These are phyloP conservation scores for Microtus richardsoni DNA, from an alignment of 2,113 vertebrate genomes.

Conservation along the genomic window DNA sequence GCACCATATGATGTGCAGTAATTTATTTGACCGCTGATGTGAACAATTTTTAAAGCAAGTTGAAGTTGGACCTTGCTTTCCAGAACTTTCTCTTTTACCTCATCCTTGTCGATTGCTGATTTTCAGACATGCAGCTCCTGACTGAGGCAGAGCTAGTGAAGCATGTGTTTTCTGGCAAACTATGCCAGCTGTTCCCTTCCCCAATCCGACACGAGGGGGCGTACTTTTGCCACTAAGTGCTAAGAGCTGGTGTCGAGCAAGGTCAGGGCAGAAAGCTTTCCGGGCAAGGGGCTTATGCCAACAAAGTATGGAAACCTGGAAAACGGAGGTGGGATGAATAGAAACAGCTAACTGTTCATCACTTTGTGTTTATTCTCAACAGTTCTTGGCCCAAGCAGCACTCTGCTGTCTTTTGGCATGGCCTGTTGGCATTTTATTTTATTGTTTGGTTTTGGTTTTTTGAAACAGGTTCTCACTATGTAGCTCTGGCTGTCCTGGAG, in stretches of 20 bases:
- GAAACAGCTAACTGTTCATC: neutral
- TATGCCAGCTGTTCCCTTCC: neutral
- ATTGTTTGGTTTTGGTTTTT: neutral
- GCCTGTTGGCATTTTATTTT: neutral
- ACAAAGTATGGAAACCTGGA: neutral
- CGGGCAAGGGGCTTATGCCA: neutral
- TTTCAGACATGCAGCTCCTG: conserved; percentile 26
- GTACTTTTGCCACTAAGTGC: neutral
- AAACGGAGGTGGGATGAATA: neutral
- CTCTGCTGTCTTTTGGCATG: neutral
- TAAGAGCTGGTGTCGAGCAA: neutral
- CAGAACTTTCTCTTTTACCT: neutral
- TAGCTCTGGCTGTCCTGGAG: neutral
- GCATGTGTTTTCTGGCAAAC: neutral
- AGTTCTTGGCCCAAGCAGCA: neutral
- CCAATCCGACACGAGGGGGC: conserved; percentile 18
- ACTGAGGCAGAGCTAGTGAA: neutral
- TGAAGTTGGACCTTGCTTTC: conserved; percentile 9
- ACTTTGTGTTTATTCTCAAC: neutral
- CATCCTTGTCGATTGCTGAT: neutral
- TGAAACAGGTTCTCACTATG: neutral
- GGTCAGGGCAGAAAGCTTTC: neutral
- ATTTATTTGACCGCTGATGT: neutral
- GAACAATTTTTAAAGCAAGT: conserved; percentile 9
- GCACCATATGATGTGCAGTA: neutral